Base-by-base conservation (phyloP, 2,888 invertebrate genomes). In the Azorinus chamasolen region DNA sequence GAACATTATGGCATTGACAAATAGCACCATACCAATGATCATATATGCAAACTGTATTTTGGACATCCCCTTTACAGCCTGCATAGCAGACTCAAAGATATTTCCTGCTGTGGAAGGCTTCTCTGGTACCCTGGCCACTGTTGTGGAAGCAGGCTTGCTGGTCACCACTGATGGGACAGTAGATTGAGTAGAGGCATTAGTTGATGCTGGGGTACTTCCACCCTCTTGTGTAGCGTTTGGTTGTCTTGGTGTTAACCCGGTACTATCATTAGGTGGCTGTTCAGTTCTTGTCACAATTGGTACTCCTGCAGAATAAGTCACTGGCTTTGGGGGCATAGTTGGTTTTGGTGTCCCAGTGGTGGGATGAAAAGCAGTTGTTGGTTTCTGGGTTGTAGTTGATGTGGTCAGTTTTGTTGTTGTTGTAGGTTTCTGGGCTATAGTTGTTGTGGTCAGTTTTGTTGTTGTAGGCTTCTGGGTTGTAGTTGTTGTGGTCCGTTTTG, bases 31-130 rank as follows among this genome's bases (percentile, higher is more conserved):
- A 0, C 92, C 93, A 43, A 93, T 91, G 39, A 92, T 90, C 3
- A 92, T 73, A 76, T 93, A 94, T 1, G 93, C 92, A 85, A 93
- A 90, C 83, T 93, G 90, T 25, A 92, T 90, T 53, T 85, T 89
- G 0, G 91, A 90, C 79, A 91, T 87, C 50, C 86, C 81, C 32
- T 79, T 84, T 10, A 89, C 77, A 6, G 77, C 77, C 22, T 87
- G 57, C 12, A 87, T 51, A 8, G 83, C 81, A 18, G 79, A 48
- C 3, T 89, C 54, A 24, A 87, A 79, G 37, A 75, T 79, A 10
- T 75, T 84, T 6, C 85, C 71, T 27, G 84, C 76, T 27, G 70
- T 45, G 1, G 51, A 27, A 4, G 87, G 87, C 51, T 88, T 88
- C 41, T 64, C 73, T 5, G 77, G 62, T 16, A 41, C 59, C 41